Percentiles rank a stretch among this genome's conserved stretches.
Evolutionary conservation across 2,888 invertebrate genomes (phyloP).

Genomic region (Amiota mariae): DNA sequence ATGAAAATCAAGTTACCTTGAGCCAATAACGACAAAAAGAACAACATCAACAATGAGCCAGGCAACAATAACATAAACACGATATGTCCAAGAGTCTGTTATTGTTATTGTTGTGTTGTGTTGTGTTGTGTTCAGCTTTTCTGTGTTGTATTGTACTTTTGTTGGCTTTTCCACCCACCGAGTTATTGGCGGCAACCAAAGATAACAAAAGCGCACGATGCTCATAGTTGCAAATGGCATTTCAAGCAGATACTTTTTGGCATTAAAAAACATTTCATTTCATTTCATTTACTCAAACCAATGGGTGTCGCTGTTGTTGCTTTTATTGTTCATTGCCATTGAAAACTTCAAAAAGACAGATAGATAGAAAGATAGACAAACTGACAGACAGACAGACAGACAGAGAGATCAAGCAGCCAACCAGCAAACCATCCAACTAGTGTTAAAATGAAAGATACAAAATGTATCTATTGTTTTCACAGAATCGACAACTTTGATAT

Average conservation of each 20-base stretch:
- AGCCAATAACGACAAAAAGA: neutral
- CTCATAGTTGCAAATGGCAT: neutral
- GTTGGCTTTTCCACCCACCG: too few species aligned
- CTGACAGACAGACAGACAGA: neutral
- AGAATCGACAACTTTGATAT: neutral
- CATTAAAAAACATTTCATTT: neutral
- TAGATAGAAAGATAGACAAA: neutral
- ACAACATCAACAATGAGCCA: neutral
- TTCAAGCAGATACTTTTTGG: slow-evolving; percentile 6
- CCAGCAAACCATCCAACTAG: neutral
- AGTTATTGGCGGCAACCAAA: neutral
- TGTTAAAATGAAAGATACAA: slow-evolving; percentile 20
- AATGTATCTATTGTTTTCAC: slow-evolving; percentile 3
- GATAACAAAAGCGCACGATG: neutral
- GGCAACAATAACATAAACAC: neutral
- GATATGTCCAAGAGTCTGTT: slow-evolving; percentile 16
- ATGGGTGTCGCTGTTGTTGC: neutral
- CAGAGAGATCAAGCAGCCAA: neutral
- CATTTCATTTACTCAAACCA: neutral
- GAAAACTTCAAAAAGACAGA: neutral
- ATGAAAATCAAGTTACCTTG: slow-evolving; percentile 11
- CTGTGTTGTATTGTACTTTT: too few species aligned
- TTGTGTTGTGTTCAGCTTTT: neutral
- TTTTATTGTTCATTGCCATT: too few species aligned
- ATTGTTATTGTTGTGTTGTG: neutral